These are phyloP conservation scores for Parotia lawesii DNA, from an alignment of 2,113 vertebrate species.

Conservation along the genomic window DNA sequence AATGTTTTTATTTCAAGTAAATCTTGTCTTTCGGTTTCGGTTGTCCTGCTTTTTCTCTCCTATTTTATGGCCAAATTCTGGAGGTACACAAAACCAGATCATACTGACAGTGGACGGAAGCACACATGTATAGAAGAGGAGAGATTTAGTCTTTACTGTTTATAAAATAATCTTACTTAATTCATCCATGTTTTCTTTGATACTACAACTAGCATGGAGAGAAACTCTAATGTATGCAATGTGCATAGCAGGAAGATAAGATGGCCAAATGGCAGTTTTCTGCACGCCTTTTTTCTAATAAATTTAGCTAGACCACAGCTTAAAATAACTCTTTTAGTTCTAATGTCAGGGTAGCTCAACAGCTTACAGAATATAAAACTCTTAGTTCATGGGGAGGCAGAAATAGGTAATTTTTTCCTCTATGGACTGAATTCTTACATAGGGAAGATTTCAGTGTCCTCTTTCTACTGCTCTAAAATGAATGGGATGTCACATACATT, in stretches of 20 bases:
- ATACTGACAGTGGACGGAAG: not conserved
- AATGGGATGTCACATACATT: not conserved
- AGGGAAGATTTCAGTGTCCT: not conserved
- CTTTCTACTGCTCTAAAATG: not conserved
- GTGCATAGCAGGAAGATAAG: not conserved
- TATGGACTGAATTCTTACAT: not conserved
- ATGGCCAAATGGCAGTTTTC: not conserved
- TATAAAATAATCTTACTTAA: not conserved
- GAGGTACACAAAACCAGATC: not conserved
- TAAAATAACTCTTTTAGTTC: not conserved
- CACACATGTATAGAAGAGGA: not conserved
- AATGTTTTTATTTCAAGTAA: not conserved
- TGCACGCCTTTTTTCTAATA: not conserved
- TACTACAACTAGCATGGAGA: not conserved
- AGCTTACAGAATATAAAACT: not conserved
- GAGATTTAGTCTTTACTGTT: not conserved
- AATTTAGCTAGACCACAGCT: not conserved
- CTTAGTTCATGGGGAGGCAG: not conserved
- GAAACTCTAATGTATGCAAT: not conserved
- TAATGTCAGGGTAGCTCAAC: not conserved
- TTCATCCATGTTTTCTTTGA: fast-evolving
- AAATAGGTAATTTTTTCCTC: not conserved
- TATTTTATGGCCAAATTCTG: not conserved
- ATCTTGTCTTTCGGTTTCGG: not conserved
- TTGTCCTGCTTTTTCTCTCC: not conserved